These are phyloP conservation scores for Melopsittacus undulatus DNA, from an alignment of 2,797 vertebrate species.

Conservation along the genomic window DNA sequence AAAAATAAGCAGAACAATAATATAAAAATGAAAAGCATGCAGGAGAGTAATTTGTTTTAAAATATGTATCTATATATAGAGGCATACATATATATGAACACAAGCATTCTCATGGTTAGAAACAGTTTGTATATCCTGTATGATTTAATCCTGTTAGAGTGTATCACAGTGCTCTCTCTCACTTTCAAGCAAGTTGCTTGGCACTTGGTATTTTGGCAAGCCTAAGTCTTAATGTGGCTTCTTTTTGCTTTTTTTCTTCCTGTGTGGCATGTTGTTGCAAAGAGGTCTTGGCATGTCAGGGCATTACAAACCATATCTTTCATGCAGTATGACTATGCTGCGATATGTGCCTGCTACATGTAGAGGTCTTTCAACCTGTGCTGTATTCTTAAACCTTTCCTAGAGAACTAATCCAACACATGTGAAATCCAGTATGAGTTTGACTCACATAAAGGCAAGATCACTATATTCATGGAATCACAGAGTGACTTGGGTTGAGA, in stretches of 20 bases:
- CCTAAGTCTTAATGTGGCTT: not conserved
- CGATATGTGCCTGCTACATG: not conserved
- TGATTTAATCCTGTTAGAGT: conserved; percentile 53
- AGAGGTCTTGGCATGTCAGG: conserved; percentile 7
- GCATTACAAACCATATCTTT: conserved; percentile 1
- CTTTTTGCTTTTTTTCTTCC: not conserved
- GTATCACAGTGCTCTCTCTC: not conserved
- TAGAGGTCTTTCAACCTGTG: conserved; percentile 8
- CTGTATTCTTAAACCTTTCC: not conserved
- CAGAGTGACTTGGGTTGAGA: not conserved
- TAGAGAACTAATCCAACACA: not conserved
- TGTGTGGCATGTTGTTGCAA: not conserved
- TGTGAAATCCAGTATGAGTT: not conserved
- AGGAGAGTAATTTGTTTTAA: conserved; percentile 45
- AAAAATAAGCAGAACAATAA: conserved; percentile 69
- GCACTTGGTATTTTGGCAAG: not conserved
- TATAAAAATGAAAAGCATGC: conserved; percentile 50
- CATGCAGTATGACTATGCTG: not conserved
- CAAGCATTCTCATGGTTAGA: not conserved
- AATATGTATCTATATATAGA: not conserved
- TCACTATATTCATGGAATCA: not conserved
- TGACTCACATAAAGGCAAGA: not conserved
- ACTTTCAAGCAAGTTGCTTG: not conserved
- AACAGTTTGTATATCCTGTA: not conserved
- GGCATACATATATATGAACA: not conserved